Percentiles rank a stretch among this genome's conserved stretches.
Conservation (phyloP, 1,140 invertebrate species). For the Drosophila equinoxialis region DNA sequence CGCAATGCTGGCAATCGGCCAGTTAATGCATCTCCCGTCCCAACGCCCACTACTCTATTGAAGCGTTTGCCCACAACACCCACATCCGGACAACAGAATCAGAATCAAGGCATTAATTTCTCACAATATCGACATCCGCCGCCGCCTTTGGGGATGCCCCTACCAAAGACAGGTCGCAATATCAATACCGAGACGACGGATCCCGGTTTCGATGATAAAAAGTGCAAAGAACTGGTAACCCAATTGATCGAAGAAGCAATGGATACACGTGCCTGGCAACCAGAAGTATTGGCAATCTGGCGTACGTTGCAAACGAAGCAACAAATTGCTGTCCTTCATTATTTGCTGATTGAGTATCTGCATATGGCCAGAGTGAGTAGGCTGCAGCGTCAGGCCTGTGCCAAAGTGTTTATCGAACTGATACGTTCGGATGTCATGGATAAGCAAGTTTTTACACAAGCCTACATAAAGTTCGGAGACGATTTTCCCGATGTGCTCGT, state of each 20-base stretch:
- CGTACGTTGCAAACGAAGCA: conserved; percentile 38
- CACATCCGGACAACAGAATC: background rate
- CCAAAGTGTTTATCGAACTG: conserved; percentile 58
- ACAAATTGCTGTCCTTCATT: conserved; percentile 48
- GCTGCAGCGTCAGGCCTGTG: conserved; percentile 56
- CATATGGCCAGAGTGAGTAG: conserved; percentile 55
- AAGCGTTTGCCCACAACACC: conserved; percentile 38
- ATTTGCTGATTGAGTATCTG: conserved; percentile 66
- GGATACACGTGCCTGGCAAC: conserved; percentile 56
- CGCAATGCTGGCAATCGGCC: conserved; percentile 62
- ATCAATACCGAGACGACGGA: conserved; percentile 1
- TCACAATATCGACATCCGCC: conserved; percentile 52
- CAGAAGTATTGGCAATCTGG: conserved; percentile 58
- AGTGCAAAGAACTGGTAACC: conserved; percentile 58
- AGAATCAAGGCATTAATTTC: conserved; percentile 28
- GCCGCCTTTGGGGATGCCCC: background rate
- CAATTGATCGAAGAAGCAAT: conserved; percentile 65
- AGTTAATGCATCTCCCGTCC: conserved; percentile 32
- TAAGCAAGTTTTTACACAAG: conserved; percentile 49
- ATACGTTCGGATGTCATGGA: conserved; percentile 60
- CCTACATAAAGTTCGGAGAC: conserved; percentile 56
- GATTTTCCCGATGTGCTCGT: conserved; percentile 67
- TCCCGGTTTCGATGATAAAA: conserved; percentile 31
- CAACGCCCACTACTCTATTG: conserved; percentile 43
- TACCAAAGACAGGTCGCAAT: conserved; percentile 17